Evolutionary conservation across 2,797 vertebrate genomes (phyloP), one percentile per base, ranked within the genome.

Genomic region (Cygnus olor): DNA sequence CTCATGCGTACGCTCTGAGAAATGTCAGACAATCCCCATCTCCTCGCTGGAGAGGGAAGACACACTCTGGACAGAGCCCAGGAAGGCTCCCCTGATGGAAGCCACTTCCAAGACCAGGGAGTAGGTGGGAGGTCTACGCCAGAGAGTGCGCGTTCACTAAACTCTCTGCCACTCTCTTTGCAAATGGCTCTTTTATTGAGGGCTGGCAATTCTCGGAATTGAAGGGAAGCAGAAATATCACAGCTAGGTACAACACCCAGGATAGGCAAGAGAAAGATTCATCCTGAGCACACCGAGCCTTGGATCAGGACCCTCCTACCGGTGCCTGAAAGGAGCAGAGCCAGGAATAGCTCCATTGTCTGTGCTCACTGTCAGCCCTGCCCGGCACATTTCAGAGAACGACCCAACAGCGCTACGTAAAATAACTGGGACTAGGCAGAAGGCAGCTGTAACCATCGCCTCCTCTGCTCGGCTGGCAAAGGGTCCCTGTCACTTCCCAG

Each of bases 391-490:
- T 92, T 44, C 88, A 68, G 85, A 77, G 51, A 85, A 68, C 76
- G 78, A 94, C 81, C 90, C 80, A 88, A 80, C 77, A 71, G 81
- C 2, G 1, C 86, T 40, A 51, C 2, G 2, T 34, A 49, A 81
- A 93, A 85, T 34, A 66, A 87, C 36, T 1, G 0, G 79, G 81
- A 91, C 79, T 54, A 90, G 86, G 80, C 95, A 81, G 76, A 58
- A 94, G 90, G 89, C 83, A 95, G 95, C 93, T 96, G 93, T 19
- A 92, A 79, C 90, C 73, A 91, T 74, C 58, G 15, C 88, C 85
- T 94, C 88, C 88, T 56, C 77, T 83, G 76, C 73, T 81, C 22
- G 40, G 81, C 81, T 83, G 65, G 81, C 89, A 92, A 93, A 92
- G 42, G 76, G 61, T 65, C 94, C 84, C 90, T 95, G 90, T 94